Percentiles rank a stretch among this genome's conserved stretches.
phyloP scores from a whole-genome alignment of 2,888 invertebrate genomes.

The Clanis bilineata region DNA sequence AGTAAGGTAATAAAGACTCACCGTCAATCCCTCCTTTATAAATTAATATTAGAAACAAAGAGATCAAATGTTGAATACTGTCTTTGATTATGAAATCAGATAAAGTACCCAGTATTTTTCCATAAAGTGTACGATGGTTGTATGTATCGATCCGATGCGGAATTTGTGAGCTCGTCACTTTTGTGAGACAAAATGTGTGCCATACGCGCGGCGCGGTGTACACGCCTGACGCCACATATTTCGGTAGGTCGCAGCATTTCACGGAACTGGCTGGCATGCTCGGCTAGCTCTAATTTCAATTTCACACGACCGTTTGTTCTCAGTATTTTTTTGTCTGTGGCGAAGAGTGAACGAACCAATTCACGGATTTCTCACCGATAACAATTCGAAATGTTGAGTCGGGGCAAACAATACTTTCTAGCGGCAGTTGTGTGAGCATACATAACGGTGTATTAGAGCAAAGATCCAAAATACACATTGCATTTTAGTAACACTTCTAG shows the following conservation, averaged over 20 bases:
- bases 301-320: constrained; percentile 60
- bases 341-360: constrained; percentile 45
- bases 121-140: too few relatives aligned
- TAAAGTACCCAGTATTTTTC: too few relatives aligned
- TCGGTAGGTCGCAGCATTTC: constrained; percentile 51
- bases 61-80: too few relatives aligned
- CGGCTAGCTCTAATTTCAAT: constrained; percentile 45
- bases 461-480: constrained; percentile 1
- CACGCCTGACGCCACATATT: constrained; percentile 29
- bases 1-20: too few relatives aligned
- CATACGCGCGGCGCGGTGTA: neutral
- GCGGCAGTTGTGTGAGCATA: constrained; percentile 2
- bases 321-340: constrained; percentile 55
- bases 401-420: constrained; percentile 12
- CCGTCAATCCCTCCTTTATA: too few relatives aligned
- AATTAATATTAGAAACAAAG: too few relatives aligned
- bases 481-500: neutral
- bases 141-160: neutral
- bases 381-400: constrained; percentile 28
- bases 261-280: constrained; percentile 36
- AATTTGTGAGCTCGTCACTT: neutral
- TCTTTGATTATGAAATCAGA: too few relatives aligned
- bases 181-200: neutral
- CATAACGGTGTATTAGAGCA: neutral
- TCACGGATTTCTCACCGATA: constrained; percentile 49